Base-by-base conservation (phyloP, 2,888 invertebrate species). In the Pyrochroa serraticornis region DNA sequence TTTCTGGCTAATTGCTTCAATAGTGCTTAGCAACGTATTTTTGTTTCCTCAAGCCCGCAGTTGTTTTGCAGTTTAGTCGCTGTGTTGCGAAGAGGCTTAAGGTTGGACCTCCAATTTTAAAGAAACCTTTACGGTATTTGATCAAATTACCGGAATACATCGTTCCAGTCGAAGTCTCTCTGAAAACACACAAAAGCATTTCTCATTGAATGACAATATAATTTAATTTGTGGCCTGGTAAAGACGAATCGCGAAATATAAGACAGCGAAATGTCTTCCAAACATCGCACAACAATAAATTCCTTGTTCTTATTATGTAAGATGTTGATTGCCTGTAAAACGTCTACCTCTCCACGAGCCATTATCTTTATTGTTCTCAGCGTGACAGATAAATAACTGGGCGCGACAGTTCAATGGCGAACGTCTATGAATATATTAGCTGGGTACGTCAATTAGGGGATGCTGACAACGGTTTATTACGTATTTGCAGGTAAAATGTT, bases 351-450 rank as follows among this genome's bases (percentile, higher is more conserved):
- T 70, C 67, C 59, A 64, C 58, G 68, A 70, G 54, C 72, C 71
- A 74, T 74, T 74, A 74, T 73, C 72, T 74, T 72, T 71, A 73
- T 72, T 71, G 72, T 72, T 69, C 68, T 68, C 66, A 60, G 58
- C 64, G 60, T 70, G 71, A 71, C 69, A 71, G 71, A 72, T 74
- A 74, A 74, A 74, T 71, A 72, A 70, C 70, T 69, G 67, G 62
- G 54, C 62, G 55, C 69, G 71, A 67, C 70, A 67, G 63, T 63
- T 69, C 66, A 68, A 70, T 70, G 67, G 65, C 56, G 58, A 65
- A 52, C 12, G 55, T 66, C 66, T 62, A 68, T 71, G 71, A 71
- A 70, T 71, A 70, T 68, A 70, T 71, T 70, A 67, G 34, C 62
- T 58, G 62, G 58, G 63, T 60, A 58, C 63, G 66, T 66, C 66